Evolutionary conservation across 2,888 invertebrate genomes (phyloP).

Genomic region (Leucophenga montana): DNA sequence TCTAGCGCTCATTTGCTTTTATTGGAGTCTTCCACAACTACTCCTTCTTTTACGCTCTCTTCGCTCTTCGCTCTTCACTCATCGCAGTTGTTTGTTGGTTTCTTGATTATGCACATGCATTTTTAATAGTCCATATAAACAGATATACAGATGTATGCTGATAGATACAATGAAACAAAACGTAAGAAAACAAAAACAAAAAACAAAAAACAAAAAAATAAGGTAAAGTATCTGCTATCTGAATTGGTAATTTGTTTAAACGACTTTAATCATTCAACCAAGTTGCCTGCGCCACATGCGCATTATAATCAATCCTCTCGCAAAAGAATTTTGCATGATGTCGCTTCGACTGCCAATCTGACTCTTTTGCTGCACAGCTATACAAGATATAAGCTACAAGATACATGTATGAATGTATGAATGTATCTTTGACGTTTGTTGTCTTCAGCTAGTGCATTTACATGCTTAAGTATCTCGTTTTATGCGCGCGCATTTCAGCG

Average conservation of each 20-base stretch:
- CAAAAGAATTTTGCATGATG: conserved; percentile 22
- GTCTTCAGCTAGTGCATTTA: conserved; percentile 42
- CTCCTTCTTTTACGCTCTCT: not conserved
- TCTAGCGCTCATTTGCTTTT: conserved; percentile 48
- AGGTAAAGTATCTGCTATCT: conserved; percentile 44
- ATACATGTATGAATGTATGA: not conserved
- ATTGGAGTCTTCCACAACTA: conserved; percentile 42
- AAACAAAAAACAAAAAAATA: not conserved
- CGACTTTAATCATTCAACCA: conserved; percentile 39
- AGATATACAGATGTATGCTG: not conserved
- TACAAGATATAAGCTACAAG: conserved; percentile 19
- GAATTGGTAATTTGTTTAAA: conserved; percentile 61
- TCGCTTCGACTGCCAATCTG: not conserved
- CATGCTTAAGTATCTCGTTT: conserved; percentile 48
- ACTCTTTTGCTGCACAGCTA: too few species aligned
- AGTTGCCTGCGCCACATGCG: conserved; percentile 48
- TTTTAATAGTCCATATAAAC: conserved; percentile 38
- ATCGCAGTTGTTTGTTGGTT: conserved; percentile 20
- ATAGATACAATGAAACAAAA: conserved; percentile 9
- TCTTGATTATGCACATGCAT: conserved; percentile 64
- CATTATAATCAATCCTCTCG: conserved; percentile 28
- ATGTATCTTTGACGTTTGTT: conserved; percentile 4
- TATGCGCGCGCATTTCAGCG: conserved; percentile 15
- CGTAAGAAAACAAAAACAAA: not conserved
- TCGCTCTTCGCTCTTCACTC: conserved; percentile 1